Evolutionary conservation across 2,113 vertebrate genomes (phyloP).

Genomic region (Thunnus maccoyii): DNA sequence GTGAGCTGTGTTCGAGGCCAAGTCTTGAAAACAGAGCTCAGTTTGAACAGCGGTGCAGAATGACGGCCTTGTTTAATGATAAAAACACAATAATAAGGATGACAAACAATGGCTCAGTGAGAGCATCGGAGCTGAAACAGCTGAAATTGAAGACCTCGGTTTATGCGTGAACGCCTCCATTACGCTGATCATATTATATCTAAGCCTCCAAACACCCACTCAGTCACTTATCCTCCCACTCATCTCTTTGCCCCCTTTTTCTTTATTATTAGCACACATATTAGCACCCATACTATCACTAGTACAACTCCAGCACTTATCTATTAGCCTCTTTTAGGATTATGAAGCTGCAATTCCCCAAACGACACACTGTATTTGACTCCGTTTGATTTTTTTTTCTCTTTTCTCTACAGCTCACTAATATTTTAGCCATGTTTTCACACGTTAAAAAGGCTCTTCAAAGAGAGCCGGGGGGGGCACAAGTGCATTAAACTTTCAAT

Average conservation of each 20-base stretch:
- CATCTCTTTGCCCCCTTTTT: constrained; percentile 23
- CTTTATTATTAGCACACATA: constrained; percentile 30
- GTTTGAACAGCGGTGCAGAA: constrained; percentile 34
- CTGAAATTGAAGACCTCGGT: constrained; percentile 64
- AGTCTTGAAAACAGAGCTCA: constrained; percentile 47
- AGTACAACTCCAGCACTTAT: constrained; percentile 18
- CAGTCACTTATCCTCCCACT: constrained; percentile 51
- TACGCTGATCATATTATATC: constrained; percentile 57
- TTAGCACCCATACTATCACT: constrained; percentile 12
- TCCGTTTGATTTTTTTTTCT: no score
- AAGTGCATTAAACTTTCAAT: constrained; percentile 35
- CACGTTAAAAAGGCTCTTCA: constrained; percentile 6
- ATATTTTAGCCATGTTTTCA: constrained; percentile 42
- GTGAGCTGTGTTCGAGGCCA: constrained; percentile 8
- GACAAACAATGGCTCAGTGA: constrained; percentile 47
- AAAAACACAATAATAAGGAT: constrained; percentile 58
- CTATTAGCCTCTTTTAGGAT: constrained; percentile 23
- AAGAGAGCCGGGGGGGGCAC: constrained; percentile 16
- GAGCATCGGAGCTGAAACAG: constrained; percentile 59
- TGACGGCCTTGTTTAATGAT: constrained; percentile 56
- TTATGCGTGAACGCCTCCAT: constrained; percentile 60
- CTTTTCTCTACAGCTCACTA: constrained; percentile 13
- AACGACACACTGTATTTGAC: neutral
- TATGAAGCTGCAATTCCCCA: constrained; percentile 21
- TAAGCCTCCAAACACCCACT: constrained; percentile 43